phyloP scores from a whole-genome alignment of 2,797 vertebrate species.

The Ficedula albicollis region DNA sequence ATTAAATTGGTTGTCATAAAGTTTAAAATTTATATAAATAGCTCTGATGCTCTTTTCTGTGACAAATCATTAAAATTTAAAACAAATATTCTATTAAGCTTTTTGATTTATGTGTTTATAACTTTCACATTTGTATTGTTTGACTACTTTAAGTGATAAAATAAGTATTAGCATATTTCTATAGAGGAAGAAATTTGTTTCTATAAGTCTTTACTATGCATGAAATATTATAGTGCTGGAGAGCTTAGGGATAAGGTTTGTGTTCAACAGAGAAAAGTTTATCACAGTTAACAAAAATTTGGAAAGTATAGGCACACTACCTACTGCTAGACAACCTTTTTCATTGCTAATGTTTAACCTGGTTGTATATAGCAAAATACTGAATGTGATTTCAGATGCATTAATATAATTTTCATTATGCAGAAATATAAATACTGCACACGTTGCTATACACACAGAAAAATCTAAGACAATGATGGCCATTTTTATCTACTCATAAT shows the following conservation, averaged over 20 bases:
- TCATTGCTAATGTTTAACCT: neutral
- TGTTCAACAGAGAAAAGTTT: neutral
- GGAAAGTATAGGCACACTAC: neutral
- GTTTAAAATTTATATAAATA: neutral
- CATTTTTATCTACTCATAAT: neutral
- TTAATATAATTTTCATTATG: neutral
- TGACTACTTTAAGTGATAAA: neutral
- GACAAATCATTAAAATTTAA: neutral
- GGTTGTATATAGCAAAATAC: neutral
- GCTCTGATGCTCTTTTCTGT: neutral
- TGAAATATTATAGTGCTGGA: neutral
- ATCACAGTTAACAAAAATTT: neutral
- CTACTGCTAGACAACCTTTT: neutral
- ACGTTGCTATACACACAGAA: neutral
- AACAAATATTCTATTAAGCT: neutral
- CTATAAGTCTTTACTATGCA: neutral
- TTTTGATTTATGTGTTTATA: neutral
- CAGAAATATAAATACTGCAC: neutral
- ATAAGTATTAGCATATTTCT: neutral
- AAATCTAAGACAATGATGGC: neutral
- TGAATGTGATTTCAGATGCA: neutral
- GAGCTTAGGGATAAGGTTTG: neutral
- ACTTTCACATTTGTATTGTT: neutral
- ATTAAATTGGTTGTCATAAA: neutral
- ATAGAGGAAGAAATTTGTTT: neutral